Conservation (phyloP, 2,888 invertebrate genomes). For the Andrena praecox region DNA sequence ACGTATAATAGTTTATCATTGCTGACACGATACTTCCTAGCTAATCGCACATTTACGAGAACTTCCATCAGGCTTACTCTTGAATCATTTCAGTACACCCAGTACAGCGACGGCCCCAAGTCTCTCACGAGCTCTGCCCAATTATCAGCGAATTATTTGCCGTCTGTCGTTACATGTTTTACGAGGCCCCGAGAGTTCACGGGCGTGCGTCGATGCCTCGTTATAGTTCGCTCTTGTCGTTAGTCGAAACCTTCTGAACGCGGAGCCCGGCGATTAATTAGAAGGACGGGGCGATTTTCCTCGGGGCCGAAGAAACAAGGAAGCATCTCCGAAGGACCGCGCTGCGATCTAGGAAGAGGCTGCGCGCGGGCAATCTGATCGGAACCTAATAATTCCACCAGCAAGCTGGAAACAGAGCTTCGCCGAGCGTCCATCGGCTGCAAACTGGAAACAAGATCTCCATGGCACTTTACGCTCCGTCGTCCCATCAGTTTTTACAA, state of each 20-base stretch:
- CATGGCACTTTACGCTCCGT: background rate
- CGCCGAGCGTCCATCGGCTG: background rate
- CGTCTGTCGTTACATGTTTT: slow-evolving; percentile 31
- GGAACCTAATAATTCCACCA: slow-evolving; percentile 35
- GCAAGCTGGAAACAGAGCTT: background rate
- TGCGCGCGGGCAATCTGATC: slow-evolving; percentile 13
- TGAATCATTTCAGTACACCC: background rate
- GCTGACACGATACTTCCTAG: background rate
- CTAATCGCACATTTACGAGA: background rate
- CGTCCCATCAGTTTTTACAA: background rate
- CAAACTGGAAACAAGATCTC: slow-evolving; percentile 6
- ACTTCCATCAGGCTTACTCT: background rate
- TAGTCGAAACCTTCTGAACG: slow-evolving; percentile 30
- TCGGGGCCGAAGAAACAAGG: slow-evolving; percentile 37
- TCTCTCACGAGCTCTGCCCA: slow-evolving; percentile 13
- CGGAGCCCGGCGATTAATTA: slow-evolving; percentile 43
- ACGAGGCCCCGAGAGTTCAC: slow-evolving; percentile 15
- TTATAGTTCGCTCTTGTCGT: slow-evolving; percentile 32
- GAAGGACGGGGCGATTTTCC: slow-evolving; percentile 25
- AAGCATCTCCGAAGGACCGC: slow-evolving; percentile 21
- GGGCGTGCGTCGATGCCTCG: slow-evolving; percentile 15
- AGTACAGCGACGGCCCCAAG: background rate
- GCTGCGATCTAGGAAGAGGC: slow-evolving; percentile 32
- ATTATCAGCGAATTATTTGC: slow-evolving; percentile 8
- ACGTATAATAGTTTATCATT: background rate